Evolutionary conservation across 2,113 vertebrate genomes (phyloP).

Genomic region (Paedocypris sp.): DNA sequence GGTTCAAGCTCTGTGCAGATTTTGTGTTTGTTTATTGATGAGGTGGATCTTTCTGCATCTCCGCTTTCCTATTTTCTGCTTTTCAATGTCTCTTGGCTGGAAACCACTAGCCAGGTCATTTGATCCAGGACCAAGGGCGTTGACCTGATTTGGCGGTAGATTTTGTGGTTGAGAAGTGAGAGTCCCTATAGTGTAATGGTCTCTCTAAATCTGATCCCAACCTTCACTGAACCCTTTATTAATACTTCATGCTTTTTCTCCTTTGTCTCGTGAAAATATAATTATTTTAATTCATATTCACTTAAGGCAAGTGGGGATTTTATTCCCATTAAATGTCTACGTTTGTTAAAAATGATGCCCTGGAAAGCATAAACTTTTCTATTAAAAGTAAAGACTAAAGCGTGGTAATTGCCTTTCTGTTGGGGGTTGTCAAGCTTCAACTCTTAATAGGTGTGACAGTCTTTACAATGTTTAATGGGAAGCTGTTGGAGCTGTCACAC

Average conservation of each 20-base stretch:
- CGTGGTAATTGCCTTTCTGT: constrained; percentile 5
- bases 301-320: no score
- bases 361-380: no score
- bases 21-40: no score
- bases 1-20: constrained; percentile 19
- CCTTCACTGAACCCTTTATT: neutral
- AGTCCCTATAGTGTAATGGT: constrained; percentile 10
- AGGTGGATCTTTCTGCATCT: no score
- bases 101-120: constrained; percentile 32
- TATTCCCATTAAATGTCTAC: no score
- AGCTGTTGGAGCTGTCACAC: constrained; percentile 15
- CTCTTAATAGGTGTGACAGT: constrained; percentile 10
- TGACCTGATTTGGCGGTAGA: constrained; percentile 8
- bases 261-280: no score
- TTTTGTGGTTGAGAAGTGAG: constrained; percentile 31
- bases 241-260: neutral
- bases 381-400: neutral
- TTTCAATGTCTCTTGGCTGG: constrained; percentile 26
- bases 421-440: constrained; percentile 16
- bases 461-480: constrained; percentile 2
- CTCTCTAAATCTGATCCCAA: constrained; percentile 18
- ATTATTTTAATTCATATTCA: no score
- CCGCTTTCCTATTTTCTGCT: no score
- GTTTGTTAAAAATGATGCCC: no score
- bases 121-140: constrained; percentile 16